phyloP scores from a whole-genome alignment of 1,140 invertebrate species.

The Drosophila tristis region DNA sequence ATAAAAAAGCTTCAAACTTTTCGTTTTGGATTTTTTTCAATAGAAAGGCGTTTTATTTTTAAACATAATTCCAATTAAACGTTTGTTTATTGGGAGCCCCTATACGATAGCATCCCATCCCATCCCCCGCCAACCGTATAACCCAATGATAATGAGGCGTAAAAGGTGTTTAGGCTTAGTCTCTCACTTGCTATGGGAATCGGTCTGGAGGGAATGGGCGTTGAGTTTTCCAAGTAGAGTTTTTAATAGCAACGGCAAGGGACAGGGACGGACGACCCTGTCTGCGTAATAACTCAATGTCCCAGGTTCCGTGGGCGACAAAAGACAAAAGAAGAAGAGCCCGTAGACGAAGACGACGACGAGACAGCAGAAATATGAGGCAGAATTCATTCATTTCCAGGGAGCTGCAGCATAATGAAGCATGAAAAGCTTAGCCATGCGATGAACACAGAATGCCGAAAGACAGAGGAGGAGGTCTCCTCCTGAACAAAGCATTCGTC shows the following conservation, averaged over 20 bases:
- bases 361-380: background rate
- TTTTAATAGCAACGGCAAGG: constrained; percentile 9
- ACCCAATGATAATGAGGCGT: constrained; percentile 33
- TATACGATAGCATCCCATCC: too few relatives aligned
- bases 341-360: constrained; percentile 19
- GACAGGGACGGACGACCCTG: background rate
- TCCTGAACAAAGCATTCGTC: constrained; percentile 51
- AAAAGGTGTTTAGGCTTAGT: constrained; percentile 41
- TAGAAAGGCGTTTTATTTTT: constrained; percentile 65
- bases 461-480: too few relatives aligned
- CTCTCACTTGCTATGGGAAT: constrained; percentile 50
- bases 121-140: too few relatives aligned
- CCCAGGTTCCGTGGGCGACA: constrained; percentile 37
- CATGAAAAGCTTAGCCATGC: constrained; percentile 58
- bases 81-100: constrained; percentile 54
- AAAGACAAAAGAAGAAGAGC: constrained; percentile 45
- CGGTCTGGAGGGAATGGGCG: constrained; percentile 14
- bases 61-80: constrained; percentile 78
- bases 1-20: constrained; percentile 59
- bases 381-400: constrained; percentile 45
- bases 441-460: constrained; percentile 26
- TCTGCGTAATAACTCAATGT: constrained; percentile 76
- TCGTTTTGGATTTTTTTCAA: constrained; percentile 44
- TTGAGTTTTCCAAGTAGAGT: too few relatives aligned
- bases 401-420: constrained; percentile 60